Evolutionary conservation across 2,888 invertebrate genomes (phyloP).

Genomic region (Lithophane socia): DNA sequence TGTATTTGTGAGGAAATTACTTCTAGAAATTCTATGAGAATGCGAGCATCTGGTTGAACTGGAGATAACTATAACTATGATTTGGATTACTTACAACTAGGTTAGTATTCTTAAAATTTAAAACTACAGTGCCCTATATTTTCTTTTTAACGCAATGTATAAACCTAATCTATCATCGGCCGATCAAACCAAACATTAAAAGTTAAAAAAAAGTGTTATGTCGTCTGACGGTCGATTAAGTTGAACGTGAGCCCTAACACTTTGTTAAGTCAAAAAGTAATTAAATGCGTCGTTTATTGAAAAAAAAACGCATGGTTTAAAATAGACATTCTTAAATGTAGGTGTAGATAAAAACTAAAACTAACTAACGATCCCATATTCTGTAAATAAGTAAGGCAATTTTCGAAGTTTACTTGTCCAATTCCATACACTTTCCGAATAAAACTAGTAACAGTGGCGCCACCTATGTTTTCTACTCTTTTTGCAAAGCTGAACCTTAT

Average conservation of each 20-base stretch:
- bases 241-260: not conserved
- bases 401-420: not conserved
- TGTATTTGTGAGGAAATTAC: not conserved
- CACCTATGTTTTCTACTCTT: conserved; percentile 29
- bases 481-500: conserved; percentile 30
- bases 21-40: not conserved
- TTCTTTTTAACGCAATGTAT: too few species aligned
- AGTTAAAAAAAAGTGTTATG: not conserved
- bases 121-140: not conserved
- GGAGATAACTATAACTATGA: not conserved
- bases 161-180: not conserved
- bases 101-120: not conserved
- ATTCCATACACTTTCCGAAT: not conserved
- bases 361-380: not conserved
- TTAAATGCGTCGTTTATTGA: not conserved
- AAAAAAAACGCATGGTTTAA: not conserved
- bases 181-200: not conserved
- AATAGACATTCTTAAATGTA: not conserved
- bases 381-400: not conserved
- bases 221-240: not conserved
- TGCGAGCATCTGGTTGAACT: not conserved
- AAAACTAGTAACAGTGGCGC: conserved; percentile 11
- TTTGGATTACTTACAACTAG: not conserved
- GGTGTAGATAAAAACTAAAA: too few species aligned
- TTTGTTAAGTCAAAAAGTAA: not conserved